Base-by-base conservation (phyloP, 2,888 invertebrate genomes). In the Callyntrura sp. region DNA sequence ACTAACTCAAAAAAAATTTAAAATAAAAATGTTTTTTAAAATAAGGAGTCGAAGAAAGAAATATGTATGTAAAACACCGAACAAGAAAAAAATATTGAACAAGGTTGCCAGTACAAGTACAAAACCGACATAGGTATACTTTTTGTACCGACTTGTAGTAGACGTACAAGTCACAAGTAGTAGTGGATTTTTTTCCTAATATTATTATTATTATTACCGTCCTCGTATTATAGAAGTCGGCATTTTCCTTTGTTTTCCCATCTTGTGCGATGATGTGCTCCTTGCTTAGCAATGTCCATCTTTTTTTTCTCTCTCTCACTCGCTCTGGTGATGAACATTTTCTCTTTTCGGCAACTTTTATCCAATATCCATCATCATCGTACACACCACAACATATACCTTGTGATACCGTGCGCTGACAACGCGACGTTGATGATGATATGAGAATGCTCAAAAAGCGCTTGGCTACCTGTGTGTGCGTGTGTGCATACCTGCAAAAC, bases 331-430 rank as follows among this genome's bases (percentile, higher is more conserved):
- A 86, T 86, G 86, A 86, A 65, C 78, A 78, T 85, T 85, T 86
- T 86, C 68, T 86, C 78, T 79, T 86, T 86, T 86, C 86, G 86
- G 86, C 86, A 86, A 86, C 86, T 86, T 86, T 45, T 57, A 79
- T 79, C 78, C 78, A 79, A 79, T 79, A 79, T 79, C 57, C 57
- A 79, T 79, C 78, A 76, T 51, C 76, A 51, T 20, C 51, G n/a
- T 48, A 8, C 11, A 3, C 73, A 65, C 3, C 28, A 43, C 55
- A 78, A 51, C 17, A 78, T 76, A n/a, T n/a, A n/a, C n/a, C n/a
- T n/a, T n/a, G n/a, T n/a, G n/a, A n/a, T n/a, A n/a, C n/a, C n/a
- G n/a, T n/a, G n/a, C n/a, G n/a, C n/a, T n/a, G 20, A 23, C 48
- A 20, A 14, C 35, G 20, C 45, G 28, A 51, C 20, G 55, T 28